Evolutionary conservation across 2,113 vertebrate genomes (phyloP).

Genomic region (Chlorodrepanis virens): DNA sequence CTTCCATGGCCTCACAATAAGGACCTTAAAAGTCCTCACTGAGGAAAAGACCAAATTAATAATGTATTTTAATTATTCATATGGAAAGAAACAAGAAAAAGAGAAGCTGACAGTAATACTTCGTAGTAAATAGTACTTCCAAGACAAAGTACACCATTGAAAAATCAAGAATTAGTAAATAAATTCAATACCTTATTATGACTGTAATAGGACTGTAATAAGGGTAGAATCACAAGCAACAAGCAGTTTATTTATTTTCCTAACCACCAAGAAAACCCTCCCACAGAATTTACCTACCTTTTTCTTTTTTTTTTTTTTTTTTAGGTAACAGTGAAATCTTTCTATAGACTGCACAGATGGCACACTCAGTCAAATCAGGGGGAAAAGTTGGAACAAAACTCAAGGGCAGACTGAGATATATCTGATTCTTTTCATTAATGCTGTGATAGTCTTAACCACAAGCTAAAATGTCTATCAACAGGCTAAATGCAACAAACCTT

Average conservation of each 20-base stretch:
- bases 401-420: neutral
- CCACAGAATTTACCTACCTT: neutral
- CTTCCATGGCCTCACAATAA: neutral
- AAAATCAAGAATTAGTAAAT: neutral
- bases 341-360: neutral
- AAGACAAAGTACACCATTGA: neutral
- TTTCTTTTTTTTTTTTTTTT: neutral
- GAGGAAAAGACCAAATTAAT: neutral
- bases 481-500: neutral
- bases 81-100: neutral
- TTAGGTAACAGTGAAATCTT: neutral
- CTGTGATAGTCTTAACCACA: neutral
- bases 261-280: neutral
- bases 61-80: neutral
- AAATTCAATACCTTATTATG: neutral
- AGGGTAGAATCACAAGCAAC: neutral
- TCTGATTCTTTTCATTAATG: neutral
- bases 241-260: neutral
- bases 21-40: neutral
- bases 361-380: neutral
- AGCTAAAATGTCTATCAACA: neutral
- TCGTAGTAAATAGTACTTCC: neutral
- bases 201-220: neutral
- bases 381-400: neutral
- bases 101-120: neutral